Conservation (phyloP, 2,888 invertebrate species). For the Pristionchus maxplancki region DNA sequence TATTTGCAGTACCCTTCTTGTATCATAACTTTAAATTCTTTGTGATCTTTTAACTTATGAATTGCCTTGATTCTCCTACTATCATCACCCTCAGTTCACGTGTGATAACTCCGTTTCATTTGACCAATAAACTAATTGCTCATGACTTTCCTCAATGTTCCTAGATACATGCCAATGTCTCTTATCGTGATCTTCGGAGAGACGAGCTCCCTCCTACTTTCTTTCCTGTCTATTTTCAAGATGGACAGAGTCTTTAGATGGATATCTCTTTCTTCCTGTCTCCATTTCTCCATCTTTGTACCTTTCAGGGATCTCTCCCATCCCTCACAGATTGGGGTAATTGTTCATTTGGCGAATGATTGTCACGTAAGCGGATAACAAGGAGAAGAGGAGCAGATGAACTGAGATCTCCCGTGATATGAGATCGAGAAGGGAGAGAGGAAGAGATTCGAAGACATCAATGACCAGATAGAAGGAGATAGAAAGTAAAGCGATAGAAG, state of each 20-base stretch:
- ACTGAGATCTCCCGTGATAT: slow-evolving; percentile 29
- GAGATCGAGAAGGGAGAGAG: not conserved
- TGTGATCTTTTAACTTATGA: slow-evolving; percentile 30
- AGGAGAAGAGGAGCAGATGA: not conserved
- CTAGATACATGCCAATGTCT: not conserved
- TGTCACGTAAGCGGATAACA: not conserved
- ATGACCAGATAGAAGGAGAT: slow-evolving; percentile 36
- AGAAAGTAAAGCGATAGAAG: slow-evolving; percentile 47
- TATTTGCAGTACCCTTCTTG: not conserved
- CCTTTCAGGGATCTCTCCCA: not conserved
- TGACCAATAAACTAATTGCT: not conserved
- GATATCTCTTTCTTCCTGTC: not conserved
- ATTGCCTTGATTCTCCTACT: slow-evolving; percentile 17
- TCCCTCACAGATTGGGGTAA: slow-evolving; percentile 48
- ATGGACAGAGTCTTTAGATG: slow-evolving; percentile 8
- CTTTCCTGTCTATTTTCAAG: slow-evolving; percentile 4
- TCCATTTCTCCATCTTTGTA: not conserved
- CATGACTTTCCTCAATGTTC: not conserved
- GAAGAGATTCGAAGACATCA: not conserved
- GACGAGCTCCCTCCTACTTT: not conserved
- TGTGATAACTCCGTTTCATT: slow-evolving; percentile 33
- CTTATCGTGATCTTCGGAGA: not conserved
- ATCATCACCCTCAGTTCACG: not conserved
- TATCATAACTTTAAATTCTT: not conserved
- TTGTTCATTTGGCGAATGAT: not conserved